Conservation (phyloP, 2,888 invertebrate species). For the Apantesis nais region DNA sequence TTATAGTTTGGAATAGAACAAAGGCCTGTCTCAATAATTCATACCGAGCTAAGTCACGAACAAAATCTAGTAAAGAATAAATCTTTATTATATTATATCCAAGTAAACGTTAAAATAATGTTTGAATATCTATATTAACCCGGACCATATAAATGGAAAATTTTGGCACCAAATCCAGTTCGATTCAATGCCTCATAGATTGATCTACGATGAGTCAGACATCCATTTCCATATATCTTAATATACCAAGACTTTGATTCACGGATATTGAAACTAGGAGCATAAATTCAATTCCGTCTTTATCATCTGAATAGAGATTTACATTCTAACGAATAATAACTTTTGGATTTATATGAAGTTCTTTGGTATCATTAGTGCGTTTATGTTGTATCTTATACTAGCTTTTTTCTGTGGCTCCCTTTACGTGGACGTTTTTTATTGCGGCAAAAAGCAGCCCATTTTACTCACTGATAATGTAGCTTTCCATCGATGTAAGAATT, state of each 20-base stretch:
- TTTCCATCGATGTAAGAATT: too few species aligned
- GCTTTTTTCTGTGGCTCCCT: too few species aligned
- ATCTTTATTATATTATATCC: neutral
- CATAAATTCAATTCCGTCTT: constrained; percentile 42
- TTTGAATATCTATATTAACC: neutral
- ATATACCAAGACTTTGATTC: constrained; percentile 47
- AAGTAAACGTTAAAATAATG: neutral
- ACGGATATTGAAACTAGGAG: constrained; percentile 48
- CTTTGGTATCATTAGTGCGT: neutral
- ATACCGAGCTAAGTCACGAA: too few species aligned
- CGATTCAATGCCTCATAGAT: constrained; percentile 33
- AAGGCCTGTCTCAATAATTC: too few species aligned
- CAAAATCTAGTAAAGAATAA: neutral
- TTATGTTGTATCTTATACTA: too few species aligned
- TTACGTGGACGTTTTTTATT: too few species aligned
- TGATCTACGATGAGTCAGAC: constrained; percentile 43
- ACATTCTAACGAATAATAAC: constrained; percentile 41
- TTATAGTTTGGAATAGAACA: too few species aligned
- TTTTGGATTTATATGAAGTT: constrained; percentile 3
- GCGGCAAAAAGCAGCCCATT: too few species aligned
- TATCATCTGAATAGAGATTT: constrained; percentile 50
- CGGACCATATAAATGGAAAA: constrained; percentile 9
- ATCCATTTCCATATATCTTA: constrained; percentile 46
- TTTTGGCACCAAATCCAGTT: constrained; percentile 40
- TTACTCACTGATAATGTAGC: too few species aligned